phyloP scores from a whole-genome alignment of 2,113 vertebrate genomes.

The Dasyornis broadbenti region DNA sequence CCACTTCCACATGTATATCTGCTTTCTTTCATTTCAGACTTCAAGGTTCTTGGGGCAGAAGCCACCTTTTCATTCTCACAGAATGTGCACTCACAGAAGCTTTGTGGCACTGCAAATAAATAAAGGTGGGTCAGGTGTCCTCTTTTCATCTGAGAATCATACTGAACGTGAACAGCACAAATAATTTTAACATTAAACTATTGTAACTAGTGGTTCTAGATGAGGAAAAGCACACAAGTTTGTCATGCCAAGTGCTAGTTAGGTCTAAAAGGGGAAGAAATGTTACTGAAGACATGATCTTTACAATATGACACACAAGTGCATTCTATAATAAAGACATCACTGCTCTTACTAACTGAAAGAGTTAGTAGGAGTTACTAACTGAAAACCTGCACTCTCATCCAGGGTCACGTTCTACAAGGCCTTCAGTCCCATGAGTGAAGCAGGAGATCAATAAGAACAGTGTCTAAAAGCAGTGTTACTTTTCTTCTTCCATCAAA shows the following conservation, averaged over 20 bases:
- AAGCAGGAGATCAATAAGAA: neutral
- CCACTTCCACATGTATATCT: neutral
- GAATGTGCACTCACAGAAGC: neutral
- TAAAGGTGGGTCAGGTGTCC: neutral
- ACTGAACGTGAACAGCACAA: neutral
- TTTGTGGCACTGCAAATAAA: neutral
- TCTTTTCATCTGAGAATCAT: neutral
- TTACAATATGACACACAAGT: neutral
- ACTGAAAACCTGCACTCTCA: neutral
- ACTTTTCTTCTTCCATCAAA: neutral
- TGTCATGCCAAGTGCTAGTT: neutral
- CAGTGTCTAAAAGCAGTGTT: neutral
- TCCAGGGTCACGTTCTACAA: neutral
- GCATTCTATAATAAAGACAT: neutral
- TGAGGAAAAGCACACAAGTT: neutral
- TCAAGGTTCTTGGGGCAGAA: neutral
- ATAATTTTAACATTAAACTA: neutral
- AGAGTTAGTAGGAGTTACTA: no score
- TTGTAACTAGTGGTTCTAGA: neutral
- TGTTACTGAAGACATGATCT: neutral
- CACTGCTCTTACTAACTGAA: neutral
- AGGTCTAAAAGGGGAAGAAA: neutral
- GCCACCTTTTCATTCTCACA: neutral
- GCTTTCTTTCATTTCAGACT: neutral
- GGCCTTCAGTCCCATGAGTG: neutral